Conservation (phyloP, 2,797 vertebrate genomes). For the Anomalospiza imberbis region DNA sequence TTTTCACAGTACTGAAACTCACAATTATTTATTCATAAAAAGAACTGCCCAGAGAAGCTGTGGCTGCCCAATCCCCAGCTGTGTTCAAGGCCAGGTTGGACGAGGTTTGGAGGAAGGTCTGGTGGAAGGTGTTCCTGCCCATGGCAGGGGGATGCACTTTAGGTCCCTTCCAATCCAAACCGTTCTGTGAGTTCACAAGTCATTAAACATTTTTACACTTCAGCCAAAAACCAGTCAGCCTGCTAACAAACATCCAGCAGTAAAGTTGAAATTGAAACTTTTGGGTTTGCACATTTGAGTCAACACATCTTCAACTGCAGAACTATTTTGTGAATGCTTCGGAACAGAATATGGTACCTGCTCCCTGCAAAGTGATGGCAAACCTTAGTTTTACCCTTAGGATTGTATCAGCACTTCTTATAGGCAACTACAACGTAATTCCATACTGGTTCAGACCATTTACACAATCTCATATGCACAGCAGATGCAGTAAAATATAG, state of each 20-base stretch:
- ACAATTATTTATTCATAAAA: background rate
- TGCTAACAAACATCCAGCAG: background rate
- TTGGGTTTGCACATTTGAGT: background rate
- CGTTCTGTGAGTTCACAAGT: background rate
- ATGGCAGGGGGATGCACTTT: background rate
- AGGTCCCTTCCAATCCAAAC: background rate
- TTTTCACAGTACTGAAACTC: background rate
- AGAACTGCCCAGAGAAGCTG: background rate
- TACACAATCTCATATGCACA: background rate
- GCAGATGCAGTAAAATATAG: constrained; percentile 36
- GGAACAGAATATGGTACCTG: background rate
- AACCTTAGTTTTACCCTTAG: background rate
- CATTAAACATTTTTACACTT: background rate
- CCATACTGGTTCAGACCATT: background rate
- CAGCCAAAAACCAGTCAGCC: background rate
- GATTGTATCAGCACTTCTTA: background rate
- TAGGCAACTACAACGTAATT: background rate
- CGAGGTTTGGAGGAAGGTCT: accelerated
- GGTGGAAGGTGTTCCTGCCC: background rate
- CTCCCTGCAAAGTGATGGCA: background rate
- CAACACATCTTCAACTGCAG: background rate
- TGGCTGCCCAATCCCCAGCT: background rate
- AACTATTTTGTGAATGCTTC: background rate
- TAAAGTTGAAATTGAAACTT: background rate
- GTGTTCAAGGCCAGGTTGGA: background rate